Percentiles rank a stretch among this genome's conserved stretches.
phyloP scores from a whole-genome alignment of 2,797 vertebrate genomes.

The Sebastes variabilis region DNA sequence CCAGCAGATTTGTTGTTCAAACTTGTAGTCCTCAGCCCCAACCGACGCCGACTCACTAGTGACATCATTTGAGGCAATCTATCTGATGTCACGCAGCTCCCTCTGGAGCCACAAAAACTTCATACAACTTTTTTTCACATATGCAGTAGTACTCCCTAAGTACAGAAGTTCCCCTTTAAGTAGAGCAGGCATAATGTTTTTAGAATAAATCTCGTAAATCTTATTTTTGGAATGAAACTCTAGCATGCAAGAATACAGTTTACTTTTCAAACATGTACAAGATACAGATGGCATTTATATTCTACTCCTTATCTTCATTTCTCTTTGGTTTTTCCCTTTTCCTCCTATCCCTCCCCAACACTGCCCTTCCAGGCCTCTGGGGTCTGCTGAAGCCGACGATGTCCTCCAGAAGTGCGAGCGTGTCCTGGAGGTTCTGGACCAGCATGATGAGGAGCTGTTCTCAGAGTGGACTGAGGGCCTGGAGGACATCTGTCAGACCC shows the following conservation, averaged over 20 bases:
- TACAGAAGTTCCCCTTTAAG: neutral
- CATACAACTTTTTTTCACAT: neutral
- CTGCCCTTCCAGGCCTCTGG: constrained; percentile 69
- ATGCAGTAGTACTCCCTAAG: neutral
- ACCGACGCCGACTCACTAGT: neutral
- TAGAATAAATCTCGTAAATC: neutral
- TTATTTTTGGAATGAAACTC: neutral
- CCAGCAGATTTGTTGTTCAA: neutral
- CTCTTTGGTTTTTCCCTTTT: neutral
- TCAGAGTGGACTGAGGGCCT: constrained; percentile 76
- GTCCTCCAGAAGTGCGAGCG: constrained; percentile 81
- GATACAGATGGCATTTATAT: neutral
- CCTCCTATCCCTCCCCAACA: neutral
- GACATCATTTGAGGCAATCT: neutral
- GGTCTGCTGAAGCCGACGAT: constrained; percentile 73
- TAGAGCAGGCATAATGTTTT: neutral
- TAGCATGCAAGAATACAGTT: neutral
- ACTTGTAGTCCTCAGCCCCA: neutral
- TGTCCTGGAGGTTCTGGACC: constrained; percentile 79
- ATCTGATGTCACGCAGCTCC: neutral
- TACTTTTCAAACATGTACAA: neutral
- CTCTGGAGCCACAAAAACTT: neutral
- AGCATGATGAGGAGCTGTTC: constrained; percentile 75
- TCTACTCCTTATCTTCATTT: neutral
- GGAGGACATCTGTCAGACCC: constrained; percentile 73